Evolutionary conservation across 2,113 vertebrate species (phyloP).

Genomic region (Carettochelys insculpta): DNA sequence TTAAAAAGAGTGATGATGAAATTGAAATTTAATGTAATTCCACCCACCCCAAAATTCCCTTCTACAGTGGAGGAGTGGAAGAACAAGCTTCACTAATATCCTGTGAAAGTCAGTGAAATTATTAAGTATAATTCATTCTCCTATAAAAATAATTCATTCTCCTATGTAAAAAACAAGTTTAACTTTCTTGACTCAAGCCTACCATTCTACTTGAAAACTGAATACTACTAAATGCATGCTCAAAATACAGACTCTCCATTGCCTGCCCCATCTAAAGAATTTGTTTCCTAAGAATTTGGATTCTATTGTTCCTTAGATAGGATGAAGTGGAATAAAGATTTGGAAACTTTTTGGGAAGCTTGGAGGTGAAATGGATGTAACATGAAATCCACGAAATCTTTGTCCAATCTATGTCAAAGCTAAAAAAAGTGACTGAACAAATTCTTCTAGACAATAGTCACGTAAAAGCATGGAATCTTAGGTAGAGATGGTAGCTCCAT

Average conservation of each 20-base stretch:
- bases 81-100: not conserved
- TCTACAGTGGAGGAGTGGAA: not conserved
- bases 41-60: not conserved
- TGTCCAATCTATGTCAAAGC: not conserved
- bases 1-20: not conserved
- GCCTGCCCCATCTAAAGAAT: not conserved
- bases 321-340: no score
- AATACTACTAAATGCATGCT: not conserved
- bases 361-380: not conserved
- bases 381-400: not conserved
- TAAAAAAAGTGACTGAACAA: not conserved
- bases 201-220: not conserved
- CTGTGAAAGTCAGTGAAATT: not conserved
- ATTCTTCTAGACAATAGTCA: not conserved
- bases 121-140: not conserved
- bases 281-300: not conserved
- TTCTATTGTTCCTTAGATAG: not conserved
- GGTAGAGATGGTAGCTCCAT: not conserved
- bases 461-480: not conserved
- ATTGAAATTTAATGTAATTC: not conserved
- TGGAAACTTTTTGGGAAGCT: no score
- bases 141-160: not conserved
- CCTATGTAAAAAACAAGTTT: not conserved
- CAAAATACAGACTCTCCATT: not conserved
- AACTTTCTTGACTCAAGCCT: not conserved